Evolutionary conservation across 2,888 invertebrate species (phyloP), one percentile per base, ranked within the genome.

Genomic region (Abrostola tripartita): DNA sequence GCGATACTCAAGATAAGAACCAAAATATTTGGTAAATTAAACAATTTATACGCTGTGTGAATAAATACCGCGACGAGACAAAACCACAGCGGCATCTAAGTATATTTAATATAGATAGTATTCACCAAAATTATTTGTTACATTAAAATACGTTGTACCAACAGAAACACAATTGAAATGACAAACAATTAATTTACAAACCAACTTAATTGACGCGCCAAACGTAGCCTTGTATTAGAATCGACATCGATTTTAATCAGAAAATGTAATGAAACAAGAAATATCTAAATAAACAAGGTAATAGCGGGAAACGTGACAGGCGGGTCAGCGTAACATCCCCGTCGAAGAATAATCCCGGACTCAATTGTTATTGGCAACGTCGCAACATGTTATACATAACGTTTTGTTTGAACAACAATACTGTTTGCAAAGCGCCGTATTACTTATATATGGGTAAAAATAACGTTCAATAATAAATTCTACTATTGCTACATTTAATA

Each of bases 311-410:
- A 67, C 65, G 70, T 81, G 82, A 84, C 83, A 81, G 72, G 61
- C 70, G 78, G 82, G 71, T 81, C 79, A 76, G 68, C 63, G 64
- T 70, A 74, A 75, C 72, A 78, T 77, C 63, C 73, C 68, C 71
- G 79, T 81, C 78, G 79, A 73, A 66, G 76, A 69, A 81, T 87
- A 85, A 87, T 87, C 86, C 85, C 76, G 76, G 77, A 67, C 78
- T 81, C 81, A 79, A 83, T 82, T 76, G 76, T 73, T 81, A 81
- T 83, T 79, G 76, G 71, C 75, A 71, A 56, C 63, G 65, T 64
- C 73, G 58, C 68, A 71, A 71, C 68, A 72, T 69, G 65, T 78
- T 77, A 74, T 68, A 62, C 65, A 58, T 52, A 66, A 63, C 65
- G 68, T 62, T 71, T 76, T 71, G 60, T 75, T 73, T 58, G 44